Base-by-base conservation (phyloP, 2,888 invertebrate species). In the Charanyca ferruginea region DNA sequence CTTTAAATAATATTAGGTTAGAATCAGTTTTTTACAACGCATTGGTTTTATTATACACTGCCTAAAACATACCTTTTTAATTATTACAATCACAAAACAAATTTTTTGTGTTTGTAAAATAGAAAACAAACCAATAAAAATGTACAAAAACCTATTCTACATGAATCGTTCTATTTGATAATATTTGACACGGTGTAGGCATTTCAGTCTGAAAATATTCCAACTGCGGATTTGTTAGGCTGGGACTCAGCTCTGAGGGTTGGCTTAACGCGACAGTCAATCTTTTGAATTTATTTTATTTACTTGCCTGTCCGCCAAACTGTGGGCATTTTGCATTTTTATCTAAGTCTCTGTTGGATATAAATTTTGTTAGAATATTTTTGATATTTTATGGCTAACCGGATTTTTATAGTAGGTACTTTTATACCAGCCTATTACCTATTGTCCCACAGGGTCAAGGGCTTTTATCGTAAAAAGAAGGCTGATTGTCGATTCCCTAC, bases 261-360 rank as follows among this genome's bases (percentile, higher is more conserved):
- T 64, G 65, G 68, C 66, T 77, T 69, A 80, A 52, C 69, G 62
- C 55, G 66, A 69, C 81, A 57, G 69, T 78, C 79, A 78, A 73
- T 79, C 65, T 60, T 70, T 73, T 63, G 62, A 67, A 67, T 78
- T 73, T 81, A 78, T 81, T 79, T 72, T 70, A 73, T 78, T 78
- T 69, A 69, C 41, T 54, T 54, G 55, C 32, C 51, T 61, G 47
- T 55, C 54, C 68, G 28, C 53, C 57, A 57, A 66, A 55, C 55
- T 18, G 53, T 41, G 25, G 51, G 32, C 44, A 62, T 61, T 66
- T 73, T 66, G 60, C 18, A 62, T 65, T 73, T 66, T 59, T 66
- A 73, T 57, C 23, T 55, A 58, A 38, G 41, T 53, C 9, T 53
- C 11, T 53, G 47, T 65, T 64, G 66, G 23, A 47, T 54, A 51